Evolutionary conservation across 2,888 invertebrate genomes (phyloP).

Genomic region (Meghimatium bilineatum): DNA sequence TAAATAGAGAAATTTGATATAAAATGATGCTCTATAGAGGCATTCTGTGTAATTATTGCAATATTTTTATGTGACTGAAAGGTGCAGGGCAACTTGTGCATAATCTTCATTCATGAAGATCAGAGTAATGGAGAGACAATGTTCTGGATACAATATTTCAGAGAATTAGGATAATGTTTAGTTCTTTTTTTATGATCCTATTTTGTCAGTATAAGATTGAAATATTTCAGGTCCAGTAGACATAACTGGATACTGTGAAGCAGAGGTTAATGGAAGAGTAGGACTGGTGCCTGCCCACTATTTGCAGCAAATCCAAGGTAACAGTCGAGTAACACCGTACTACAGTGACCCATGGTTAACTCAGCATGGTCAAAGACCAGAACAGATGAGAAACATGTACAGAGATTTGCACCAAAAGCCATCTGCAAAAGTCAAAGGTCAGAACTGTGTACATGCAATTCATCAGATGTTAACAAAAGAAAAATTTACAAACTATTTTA

Average conservation of each 20-base stretch:
- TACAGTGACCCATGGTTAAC: slow-evolving; percentile 31
- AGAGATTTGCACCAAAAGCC: slow-evolving; percentile 40
- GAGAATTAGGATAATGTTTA: no score
- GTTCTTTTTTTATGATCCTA: not conserved
- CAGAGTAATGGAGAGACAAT: no score
- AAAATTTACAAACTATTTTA: no score
- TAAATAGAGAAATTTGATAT: no score
- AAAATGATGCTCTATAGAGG: no score
- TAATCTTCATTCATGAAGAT: no score
- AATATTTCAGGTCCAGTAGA: slow-evolving; percentile 63
- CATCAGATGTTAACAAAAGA: no score
- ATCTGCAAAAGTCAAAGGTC: slow-evolving; percentile 52
- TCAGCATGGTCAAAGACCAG: slow-evolving; percentile 62
- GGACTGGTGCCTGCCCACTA: slow-evolving; percentile 73
- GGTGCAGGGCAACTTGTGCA: no score
- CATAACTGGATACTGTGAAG: slow-evolving; percentile 72
- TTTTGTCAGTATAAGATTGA: not conserved
- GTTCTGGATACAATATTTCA: no score
- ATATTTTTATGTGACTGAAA: no score
- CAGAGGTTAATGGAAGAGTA: slow-evolving; percentile 67
- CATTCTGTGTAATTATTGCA: no score
- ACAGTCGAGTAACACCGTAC: slow-evolving; percentile 38
- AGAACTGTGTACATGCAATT: slow-evolving; percentile 40
- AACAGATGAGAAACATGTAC: slow-evolving; percentile 65
- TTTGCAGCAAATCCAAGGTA: slow-evolving; percentile 61